These are phyloP conservation scores for Mycetomoellerius zeteki DNA, from an alignment of 1,140 invertebrate species.

Conservation along the genomic window DNA sequence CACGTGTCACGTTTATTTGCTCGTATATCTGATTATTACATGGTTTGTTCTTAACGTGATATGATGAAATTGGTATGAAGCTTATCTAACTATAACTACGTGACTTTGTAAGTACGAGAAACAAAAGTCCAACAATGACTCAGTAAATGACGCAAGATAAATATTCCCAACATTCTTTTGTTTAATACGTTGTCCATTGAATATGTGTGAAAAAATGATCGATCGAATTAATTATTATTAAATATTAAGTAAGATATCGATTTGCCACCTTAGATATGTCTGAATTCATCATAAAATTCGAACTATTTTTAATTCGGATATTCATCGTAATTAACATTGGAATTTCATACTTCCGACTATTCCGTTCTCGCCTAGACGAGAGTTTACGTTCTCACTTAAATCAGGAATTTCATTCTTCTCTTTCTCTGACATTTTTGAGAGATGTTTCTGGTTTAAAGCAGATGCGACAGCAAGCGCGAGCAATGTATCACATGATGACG, in stretches of 20 bases:
- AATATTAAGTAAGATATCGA: slow-evolving; percentile 43
- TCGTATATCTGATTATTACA: neutral
- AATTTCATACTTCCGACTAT: neutral
- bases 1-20: neutral
- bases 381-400: slow-evolving; percentile 33
- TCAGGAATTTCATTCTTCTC: slow-evolving; percentile 15
- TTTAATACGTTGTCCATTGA: neutral
- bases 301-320: slow-evolving; percentile 25
- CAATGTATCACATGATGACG: slow-evolving; percentile 8
- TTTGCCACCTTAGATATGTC: neutral
- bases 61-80: neutral
- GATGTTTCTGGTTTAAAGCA: slow-evolving; percentile 28
- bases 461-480: neutral
- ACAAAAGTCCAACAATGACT: slow-evolving; percentile 25
- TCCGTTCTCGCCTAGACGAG: neutral
- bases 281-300: neutral
- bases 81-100: slow-evolving; percentile 5
- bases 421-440: slow-evolving; percentile 27
- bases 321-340: neutral
- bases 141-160: slow-evolving; percentile 48
- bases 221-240: slow-evolving; percentile 33
- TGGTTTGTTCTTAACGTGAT: neutral
- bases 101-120: neutral
- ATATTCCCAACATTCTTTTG: slow-evolving; percentile 28
- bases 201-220: neutral